Conservation (phyloP, 2,888 invertebrate species). For the Cosmia trapezina region DNA sequence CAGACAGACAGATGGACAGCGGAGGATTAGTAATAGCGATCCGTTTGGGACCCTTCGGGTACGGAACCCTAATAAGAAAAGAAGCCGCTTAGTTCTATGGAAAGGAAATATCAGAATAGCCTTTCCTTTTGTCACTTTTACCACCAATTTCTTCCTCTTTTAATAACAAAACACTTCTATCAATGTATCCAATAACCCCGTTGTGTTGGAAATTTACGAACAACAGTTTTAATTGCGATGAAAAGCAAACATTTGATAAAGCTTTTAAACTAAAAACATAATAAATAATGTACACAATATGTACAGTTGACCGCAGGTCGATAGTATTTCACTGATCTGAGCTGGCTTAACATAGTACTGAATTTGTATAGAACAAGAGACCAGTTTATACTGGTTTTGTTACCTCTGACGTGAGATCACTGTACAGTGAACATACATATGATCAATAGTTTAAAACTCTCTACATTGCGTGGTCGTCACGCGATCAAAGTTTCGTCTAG, state of each 20-base stretch:
- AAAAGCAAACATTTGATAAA: background rate
- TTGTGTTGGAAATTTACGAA: background rate
- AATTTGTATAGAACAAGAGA: too few relatives aligned
- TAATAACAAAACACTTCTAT: background rate
- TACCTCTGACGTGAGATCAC: too few relatives aligned
- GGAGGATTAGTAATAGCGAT: too few relatives aligned
- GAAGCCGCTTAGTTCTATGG: background rate
- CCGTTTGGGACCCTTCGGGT: too few relatives aligned
- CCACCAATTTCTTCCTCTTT: background rate
- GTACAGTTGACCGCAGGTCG: too few relatives aligned
- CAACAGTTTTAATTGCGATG: constrained; percentile 2
- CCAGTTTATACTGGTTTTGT: too few relatives aligned
- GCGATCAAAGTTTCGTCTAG: constrained; percentile 45
- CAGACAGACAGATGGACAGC: too few relatives aligned
- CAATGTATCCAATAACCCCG: background rate
- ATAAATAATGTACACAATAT: constrained; percentile 14
- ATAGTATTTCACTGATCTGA: too few relatives aligned
- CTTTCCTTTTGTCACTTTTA: background rate
- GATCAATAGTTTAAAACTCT: constrained; percentile 1
- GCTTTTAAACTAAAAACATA: background rate
- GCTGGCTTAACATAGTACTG: too few relatives aligned
- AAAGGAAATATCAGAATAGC: background rate
- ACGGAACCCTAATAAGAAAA: background rate
- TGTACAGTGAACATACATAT: background rate
- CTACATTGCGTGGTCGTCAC: constrained; percentile 37